phyloP scores from a whole-genome alignment of 2,113 vertebrate species.

The Prinia subflava region DNA sequence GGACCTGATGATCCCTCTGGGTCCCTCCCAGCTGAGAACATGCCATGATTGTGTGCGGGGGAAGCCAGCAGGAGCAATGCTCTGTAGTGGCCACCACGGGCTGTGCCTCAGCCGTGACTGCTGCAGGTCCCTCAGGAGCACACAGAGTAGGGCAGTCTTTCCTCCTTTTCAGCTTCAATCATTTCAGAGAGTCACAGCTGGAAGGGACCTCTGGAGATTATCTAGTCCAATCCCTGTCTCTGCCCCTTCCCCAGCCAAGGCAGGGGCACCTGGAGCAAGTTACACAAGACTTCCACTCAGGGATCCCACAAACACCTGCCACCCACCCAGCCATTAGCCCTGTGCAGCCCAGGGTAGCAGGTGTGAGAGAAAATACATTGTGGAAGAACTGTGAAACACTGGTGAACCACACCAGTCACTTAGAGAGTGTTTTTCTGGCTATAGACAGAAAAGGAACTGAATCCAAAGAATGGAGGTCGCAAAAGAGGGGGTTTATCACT shows the following conservation, averaged over 20 bases:
- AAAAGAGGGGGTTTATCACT: fast-evolving
- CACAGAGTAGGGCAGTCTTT: background rate
- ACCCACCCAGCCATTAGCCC: slow-evolving; percentile 30
- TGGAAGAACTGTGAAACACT: slow-evolving; percentile 70
- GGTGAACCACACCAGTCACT: slow-evolving; percentile 54
- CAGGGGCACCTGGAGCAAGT: background rate
- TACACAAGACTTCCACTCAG: background rate
- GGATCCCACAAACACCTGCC: background rate
- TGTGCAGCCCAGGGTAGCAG: slow-evolving; percentile 5
- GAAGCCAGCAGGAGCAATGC: background rate
- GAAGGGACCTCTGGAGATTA: background rate
- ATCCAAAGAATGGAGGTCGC: slow-evolving; percentile 60
- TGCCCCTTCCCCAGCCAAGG: background rate
- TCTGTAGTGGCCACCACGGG: background rate
- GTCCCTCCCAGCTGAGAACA: background rate
- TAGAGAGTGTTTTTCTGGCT: slow-evolving; percentile 72
- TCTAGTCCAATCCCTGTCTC: background rate
- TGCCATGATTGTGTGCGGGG: background rate
- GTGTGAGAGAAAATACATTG: slow-evolving; percentile 19
- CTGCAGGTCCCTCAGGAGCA: background rate
- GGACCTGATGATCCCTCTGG: background rate
- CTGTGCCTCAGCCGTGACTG: background rate
- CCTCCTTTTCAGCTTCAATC: background rate
- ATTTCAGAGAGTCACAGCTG: background rate
- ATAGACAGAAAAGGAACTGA: slow-evolving; percentile 70